These are phyloP conservation scores for Mobula birostris DNA, from an alignment of 2,113 vertebrate genomes.

Conservation along the genomic window DNA sequence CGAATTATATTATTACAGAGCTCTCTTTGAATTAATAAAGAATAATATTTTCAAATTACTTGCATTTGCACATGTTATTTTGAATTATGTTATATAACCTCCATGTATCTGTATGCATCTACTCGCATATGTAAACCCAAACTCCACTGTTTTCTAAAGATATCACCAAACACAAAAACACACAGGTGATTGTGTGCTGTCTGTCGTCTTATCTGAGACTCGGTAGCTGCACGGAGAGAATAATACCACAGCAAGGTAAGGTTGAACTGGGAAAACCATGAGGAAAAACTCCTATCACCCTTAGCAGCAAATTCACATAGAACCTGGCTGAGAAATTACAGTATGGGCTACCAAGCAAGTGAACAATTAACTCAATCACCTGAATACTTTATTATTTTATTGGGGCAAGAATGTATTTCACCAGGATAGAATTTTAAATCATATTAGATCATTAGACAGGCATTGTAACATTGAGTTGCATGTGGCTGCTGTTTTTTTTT, in stretches of 20 bases:
- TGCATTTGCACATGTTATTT: background rate
- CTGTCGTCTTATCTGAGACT: background rate
- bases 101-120: background rate
- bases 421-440: background rate
- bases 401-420: background rate
- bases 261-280: background rate
- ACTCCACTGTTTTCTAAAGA: background rate
- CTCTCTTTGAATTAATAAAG: conserved; percentile 5
- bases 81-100: background rate
- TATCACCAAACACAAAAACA: background rate
- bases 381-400: background rate
- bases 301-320: background rate
- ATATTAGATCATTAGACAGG: background rate
- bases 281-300: background rate
- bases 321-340: background rate
- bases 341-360: background rate
- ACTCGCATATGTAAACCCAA: background rate
- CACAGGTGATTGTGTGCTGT: background rate
- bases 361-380: background rate
- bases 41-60: conserved; percentile 19
- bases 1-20: background rate
- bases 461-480: background rate
- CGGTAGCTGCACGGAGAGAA: background rate
- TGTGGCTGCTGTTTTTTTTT: background rate
- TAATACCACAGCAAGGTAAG: background rate